A percentile compares a stretch with the other conserved stretches of the same genome.
Evolutionary conservation across 1,140 invertebrate genomes (phyloP).

Genomic region (Aphidius gifuensis): DNA sequence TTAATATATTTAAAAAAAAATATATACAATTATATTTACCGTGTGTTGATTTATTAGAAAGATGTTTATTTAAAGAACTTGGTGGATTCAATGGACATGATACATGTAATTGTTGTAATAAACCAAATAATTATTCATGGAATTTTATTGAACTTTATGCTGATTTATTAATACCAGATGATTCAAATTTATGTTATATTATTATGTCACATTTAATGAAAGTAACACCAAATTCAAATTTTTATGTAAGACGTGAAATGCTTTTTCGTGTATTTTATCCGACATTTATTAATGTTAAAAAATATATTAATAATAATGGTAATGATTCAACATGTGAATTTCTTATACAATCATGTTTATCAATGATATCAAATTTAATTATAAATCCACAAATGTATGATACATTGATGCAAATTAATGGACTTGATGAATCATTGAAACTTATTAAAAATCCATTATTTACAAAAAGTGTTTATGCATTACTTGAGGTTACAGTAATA

Average conservation of each 20-base stretch:
- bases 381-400: slow-evolving; percentile 58
- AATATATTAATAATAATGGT: slow-evolving; percentile 40
- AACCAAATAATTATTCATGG: slow-evolving; percentile 50
- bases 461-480: slow-evolving; percentile 59
- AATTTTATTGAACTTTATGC: slow-evolving; percentile 61
- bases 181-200: slow-evolving; percentile 57
- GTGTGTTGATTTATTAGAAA: slow-evolving; percentile 56
- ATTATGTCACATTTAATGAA: slow-evolving; percentile 61
- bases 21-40: slow-evolving; percentile 41
- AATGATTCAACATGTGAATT: slow-evolving; percentile 56
- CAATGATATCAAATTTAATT: slow-evolving; percentile 60
- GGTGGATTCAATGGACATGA: slow-evolving; percentile 46
- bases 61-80: slow-evolving; percentile 60
- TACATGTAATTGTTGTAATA: slow-evolving; percentile 38
- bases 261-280: slow-evolving; percentile 63
- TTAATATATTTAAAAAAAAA: slow-evolving; percentile 45
- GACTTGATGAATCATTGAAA: slow-evolving; percentile 57
- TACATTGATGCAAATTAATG: slow-evolving; percentile 59
- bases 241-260: slow-evolving; percentile 58
- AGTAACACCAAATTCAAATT: slow-evolving; percentile 57
- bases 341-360: slow-evolving; percentile 60
- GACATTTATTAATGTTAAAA: slow-evolving; percentile 59
- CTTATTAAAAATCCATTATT: slow-evolving; percentile 57
- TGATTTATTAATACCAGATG: slow-evolving; percentile 57
- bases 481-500: slow-evolving; percentile 62